Conservation (phyloP, 2,888 invertebrate genomes). For the Sinhomidia bicolor region DNA sequence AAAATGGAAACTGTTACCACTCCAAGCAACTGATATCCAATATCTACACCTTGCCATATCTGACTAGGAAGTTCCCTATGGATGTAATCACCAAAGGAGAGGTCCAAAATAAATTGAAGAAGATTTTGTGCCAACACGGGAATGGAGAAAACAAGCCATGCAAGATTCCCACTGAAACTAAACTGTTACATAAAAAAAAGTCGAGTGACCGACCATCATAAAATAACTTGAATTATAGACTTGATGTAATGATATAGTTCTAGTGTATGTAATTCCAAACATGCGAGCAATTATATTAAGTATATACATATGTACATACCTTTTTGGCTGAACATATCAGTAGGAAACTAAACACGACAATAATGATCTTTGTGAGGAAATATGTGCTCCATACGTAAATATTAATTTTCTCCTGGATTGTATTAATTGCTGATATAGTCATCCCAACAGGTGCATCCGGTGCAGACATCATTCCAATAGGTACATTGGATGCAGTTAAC, state of each 20-base stretch:
- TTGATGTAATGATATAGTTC: not conserved
- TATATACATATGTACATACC: too few species aligned
- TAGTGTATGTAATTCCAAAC: not conserved
- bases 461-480: too few species aligned
- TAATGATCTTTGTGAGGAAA: constrained; percentile 30
- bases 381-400: constrained; percentile 24
- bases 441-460: not conserved
- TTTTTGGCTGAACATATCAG: not conserved
- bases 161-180: constrained; percentile 38
- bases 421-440: not conserved
- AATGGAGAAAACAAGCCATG: constrained; percentile 23
- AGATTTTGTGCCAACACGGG: constrained; percentile 4
- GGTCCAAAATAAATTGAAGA: constrained; percentile 47
- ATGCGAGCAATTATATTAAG: not conserved
- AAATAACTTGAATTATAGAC: not conserved
- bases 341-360: constrained; percentile 4
- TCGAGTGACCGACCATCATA: not conserved
- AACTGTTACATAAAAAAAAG: not conserved
- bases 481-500: too few species aligned
- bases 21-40: constrained; percentile 23
- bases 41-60: constrained; percentile 37
- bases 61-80: constrained; percentile 19
- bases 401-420: constrained; percentile 32
- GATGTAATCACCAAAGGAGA: constrained; percentile 27
- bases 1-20: constrained; percentile 8